Base-by-base conservation (phyloP, 2,797 vertebrate species). In the Anguilla marmorata region DNA sequence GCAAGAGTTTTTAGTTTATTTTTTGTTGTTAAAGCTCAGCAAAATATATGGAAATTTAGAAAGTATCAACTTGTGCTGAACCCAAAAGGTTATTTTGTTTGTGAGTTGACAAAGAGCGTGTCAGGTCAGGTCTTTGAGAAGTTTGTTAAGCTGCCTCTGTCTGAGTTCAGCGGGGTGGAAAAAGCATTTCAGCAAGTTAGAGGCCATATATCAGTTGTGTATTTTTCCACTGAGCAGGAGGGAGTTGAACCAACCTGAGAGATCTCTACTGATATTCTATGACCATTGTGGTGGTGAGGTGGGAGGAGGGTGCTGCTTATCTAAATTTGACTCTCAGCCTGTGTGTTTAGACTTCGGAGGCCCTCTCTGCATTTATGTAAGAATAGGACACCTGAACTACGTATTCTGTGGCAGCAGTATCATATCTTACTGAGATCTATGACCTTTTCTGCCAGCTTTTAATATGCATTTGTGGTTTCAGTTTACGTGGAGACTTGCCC, bases 291-390 rank as follows among this genome's bases (percentile, higher is more conserved):
- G 91, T 74, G 80, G 90, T 85, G 86, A 92, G 91, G 91, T 63
- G 92, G 90, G 94, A 92, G 91, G 92, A 89, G 87, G 33, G 37
- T 63, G 58, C 79, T 82, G 85, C 91, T 92, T 93, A 93, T 94
- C 94, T 93, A 79, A 89, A 89, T 90, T 90, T 93, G 90, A 94
- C 93, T 93, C 93, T 94, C 91, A 92, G 58, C 33, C 21, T 86
- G 80, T 86, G 85, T 91, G 89, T 91, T 27, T 2, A 91, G 87
- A 5, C 80, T 89, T 87, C 89, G 89, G 82, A 79, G 41, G 87
- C 82, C 89, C 90, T 87, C 87, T 88, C 56, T 76, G 63, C 0
- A 12, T 91, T 92, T 92, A 85, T 92, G 91, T 90, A 93, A 87
- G 84, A 48, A 79, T 6, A 54, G 63, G 16, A 48, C 33, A 33